phyloP scores from a whole-genome alignment of 2,797 vertebrate species.

The Lophius americanus region DNA sequence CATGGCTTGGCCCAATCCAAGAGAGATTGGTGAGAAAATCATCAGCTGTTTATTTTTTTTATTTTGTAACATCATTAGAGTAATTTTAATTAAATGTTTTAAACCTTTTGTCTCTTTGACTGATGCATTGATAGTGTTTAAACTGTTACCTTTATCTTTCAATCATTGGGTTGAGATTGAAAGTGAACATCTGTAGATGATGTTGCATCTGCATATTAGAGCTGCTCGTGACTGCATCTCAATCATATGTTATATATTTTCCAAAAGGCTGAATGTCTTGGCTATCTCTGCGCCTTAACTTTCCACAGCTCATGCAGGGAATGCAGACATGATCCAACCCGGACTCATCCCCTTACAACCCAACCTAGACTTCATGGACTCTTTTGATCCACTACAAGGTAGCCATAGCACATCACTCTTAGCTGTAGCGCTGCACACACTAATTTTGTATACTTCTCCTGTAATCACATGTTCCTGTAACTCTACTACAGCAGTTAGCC shows the following conservation, averaged over 20 bases:
- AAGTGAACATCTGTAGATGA: background rate
- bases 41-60: background rate
- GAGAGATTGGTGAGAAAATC: slow-evolving; percentile 89
- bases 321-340: slow-evolving; percentile 99
- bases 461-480: slow-evolving; percentile 55
- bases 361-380: slow-evolving; percentile 98
- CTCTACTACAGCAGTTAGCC: slow-evolving; percentile 51
- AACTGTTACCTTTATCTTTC: background rate
- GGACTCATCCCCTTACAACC: slow-evolving; percentile 96
- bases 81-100: background rate
- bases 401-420: slow-evolving; percentile 38
- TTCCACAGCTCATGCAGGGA: slow-evolving; percentile 89
- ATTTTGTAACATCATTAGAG: background rate
- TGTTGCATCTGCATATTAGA: background rate
- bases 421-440: slow-evolving; percentile 30
- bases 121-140: background rate
- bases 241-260: background rate
- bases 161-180: background rate
- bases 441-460: slow-evolving; percentile 55
- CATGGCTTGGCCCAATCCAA: slow-evolving; percentile 90
- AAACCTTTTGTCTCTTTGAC: background rate
- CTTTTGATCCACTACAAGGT: slow-evolving; percentile 97
- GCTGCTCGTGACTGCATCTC: background rate
- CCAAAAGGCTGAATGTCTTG: slow-evolving; percentile 4
- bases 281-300: slow-evolving; percentile 18